Base-by-base conservation (phyloP, 2,797 vertebrate genomes). In the Oreortyx pictus region DNA sequence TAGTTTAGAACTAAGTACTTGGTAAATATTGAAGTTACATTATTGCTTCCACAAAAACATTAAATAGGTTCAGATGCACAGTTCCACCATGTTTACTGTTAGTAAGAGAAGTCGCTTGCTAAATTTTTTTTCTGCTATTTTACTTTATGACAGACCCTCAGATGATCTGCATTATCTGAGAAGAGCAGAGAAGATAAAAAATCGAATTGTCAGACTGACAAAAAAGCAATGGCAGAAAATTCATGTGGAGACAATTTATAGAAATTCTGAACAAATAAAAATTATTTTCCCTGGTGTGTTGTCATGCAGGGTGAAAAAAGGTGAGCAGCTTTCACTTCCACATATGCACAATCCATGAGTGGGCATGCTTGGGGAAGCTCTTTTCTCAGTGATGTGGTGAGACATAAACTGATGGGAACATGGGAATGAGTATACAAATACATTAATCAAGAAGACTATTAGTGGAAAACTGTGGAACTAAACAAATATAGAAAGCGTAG, bases 21-120 rank as follows among this genome's bases (percentile, higher is more conserved):
- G 31, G 93, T 91, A 95, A 97, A 94, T 87, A 97, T 71, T 96
- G 91, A 96, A 96, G 93, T 94, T 95, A 92, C 96, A 96, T 97
- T 96, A 93, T 97, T 96, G 92, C 91, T 95, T 94, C 92, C 87
- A 90, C 96, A 94, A 97, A 97, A 92, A 41, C 82, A 95, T 96
- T 97, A 97, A 95, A 96, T 95, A 44, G 72, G 96, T 97, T 97
- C 82, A 94, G 90, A 92, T 95, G 88, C 74, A 88, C 73, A 97
- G 90, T 96, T 31, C 47, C 79, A 88, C 64, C 41, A 41, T 54
- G 64, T 92, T 97, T 95, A 57, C 37, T 84, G 54, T 80, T 96
- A 92, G 82, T 93, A 96, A 93, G 93, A 95, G 82, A 96, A 96
- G 65, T 80, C 49, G 64, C 77, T 90, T 86, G 41, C 59, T 91